Conservation (phyloP, 2,113 vertebrate species). For the Platysternon megacephalum region DNA sequence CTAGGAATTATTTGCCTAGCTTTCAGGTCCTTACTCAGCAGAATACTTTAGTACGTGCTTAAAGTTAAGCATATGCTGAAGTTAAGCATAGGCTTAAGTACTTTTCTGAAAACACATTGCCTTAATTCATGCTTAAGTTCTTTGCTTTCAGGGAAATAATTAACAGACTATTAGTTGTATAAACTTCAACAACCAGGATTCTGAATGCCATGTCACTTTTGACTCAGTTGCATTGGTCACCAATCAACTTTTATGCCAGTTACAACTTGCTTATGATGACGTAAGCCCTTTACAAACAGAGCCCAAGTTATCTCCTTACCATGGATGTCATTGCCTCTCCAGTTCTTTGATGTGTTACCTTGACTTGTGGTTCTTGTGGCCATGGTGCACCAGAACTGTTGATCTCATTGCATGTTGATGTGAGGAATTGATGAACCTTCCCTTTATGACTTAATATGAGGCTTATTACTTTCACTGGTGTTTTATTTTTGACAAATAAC, state of each 20-base stretch:
- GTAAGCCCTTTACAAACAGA: constrained; percentile 19
- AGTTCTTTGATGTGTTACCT: neutral
- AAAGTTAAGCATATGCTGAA: constrained; percentile 45
- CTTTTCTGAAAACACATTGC: neutral
- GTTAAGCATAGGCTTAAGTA: constrained; percentile 51
- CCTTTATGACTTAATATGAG: neutral
- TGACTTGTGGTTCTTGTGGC: neutral
- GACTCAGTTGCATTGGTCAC: constrained; percentile 23
- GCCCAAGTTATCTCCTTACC: neutral
- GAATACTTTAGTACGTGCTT: constrained; percentile 52
- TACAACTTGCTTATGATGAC: constrained; percentile 9
- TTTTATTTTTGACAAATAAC: neutral
- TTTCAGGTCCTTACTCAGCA: constrained; percentile 46
- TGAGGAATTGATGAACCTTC: neutral
- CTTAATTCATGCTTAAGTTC: neutral
- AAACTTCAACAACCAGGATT: neutral
- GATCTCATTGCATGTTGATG: constrained; percentile 20
- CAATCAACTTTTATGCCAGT: constrained; percentile 50
- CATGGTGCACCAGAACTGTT: rapidly evolving
- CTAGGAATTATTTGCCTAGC: constrained; percentile 28
- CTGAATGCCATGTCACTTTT: constrained; percentile 46
- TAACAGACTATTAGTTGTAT: constrained; percentile 21
- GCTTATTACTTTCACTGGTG: constrained; percentile 47
- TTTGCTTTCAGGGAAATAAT: constrained; percentile 26
- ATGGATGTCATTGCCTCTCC: neutral